These are phyloP conservation scores for Gonocerus acuteangulatus DNA, from an alignment of 2,888 invertebrate genomes.

Conservation along the genomic window DNA sequence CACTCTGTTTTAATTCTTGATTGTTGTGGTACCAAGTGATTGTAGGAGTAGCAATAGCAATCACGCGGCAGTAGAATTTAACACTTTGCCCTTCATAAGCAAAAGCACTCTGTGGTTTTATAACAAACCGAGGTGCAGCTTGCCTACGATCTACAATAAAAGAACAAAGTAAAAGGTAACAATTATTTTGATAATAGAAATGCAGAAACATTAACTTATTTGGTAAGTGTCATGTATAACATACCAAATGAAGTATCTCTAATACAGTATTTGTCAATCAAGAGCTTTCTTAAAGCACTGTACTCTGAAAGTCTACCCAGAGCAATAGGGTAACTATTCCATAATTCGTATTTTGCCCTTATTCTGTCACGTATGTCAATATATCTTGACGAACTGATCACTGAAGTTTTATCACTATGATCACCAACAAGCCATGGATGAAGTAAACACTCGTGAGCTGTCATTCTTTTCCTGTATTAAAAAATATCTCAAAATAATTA, in stretches of 20 bases:
- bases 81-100: slow-evolving; percentile 96
- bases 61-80: slow-evolving; percentile 93
- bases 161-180: slow-evolving; percentile 7
- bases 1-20: slow-evolving; percentile 87
- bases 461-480: slow-evolving; percentile 78
- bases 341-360: slow-evolving; percentile 69
- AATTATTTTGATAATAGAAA: neutral
- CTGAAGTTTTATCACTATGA: slow-evolving; percentile 62
- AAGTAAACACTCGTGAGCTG: slow-evolving; percentile 91
- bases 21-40: slow-evolving; percentile 94
- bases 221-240: no score
- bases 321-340: slow-evolving; percentile 79
- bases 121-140: slow-evolving; percentile 96
- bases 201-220: neutral
- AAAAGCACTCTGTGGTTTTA: slow-evolving; percentile 90
- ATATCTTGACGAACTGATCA: slow-evolving; percentile 78
- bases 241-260: slow-evolving; percentile 89
- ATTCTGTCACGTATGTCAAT: slow-evolving; percentile 80
- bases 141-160: slow-evolving; percentile 75
- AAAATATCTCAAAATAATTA: slow-evolving; percentile 2
- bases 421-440: slow-evolving; percentile 94
- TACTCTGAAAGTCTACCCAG: slow-evolving; percentile 96
- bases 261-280: slow-evolving; percentile 93
- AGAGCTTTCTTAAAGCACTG: slow-evolving; percentile 87
- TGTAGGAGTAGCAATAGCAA: slow-evolving; percentile 87